phyloP scores from a whole-genome alignment of 2,888 invertebrate genomes.

The Stenotaenia linearis region DNA sequence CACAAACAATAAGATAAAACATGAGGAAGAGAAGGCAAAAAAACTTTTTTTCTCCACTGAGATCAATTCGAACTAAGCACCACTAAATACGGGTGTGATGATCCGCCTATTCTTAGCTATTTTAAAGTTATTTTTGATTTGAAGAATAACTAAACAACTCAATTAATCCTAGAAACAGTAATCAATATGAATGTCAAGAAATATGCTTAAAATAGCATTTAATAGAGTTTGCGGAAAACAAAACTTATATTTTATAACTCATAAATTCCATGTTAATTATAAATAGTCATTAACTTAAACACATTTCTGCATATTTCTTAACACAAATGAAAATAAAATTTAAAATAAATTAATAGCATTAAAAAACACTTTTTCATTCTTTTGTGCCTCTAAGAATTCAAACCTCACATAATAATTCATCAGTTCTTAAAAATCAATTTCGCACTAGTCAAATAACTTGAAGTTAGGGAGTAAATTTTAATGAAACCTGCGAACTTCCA shows the following conservation, averaged over 20 bases:
- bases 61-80: background rate
- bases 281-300: no score
- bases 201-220: background rate
- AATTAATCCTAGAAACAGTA: background rate
- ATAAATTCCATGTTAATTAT: no score
- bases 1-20: constrained; percentile 1
- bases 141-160: background rate
- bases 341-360: no score
- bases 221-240: no score
- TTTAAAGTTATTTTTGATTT: background rate
- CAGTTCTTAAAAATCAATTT: background rate
- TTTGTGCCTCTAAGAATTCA: no score
- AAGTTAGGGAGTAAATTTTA: background rate
- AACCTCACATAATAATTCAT: background rate
- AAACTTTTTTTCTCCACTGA: background rate
- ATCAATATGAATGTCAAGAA: background rate
- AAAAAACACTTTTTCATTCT: no score
- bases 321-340: no score
- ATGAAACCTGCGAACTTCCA: background rate
- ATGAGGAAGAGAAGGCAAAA: background rate
- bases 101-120: background rate
- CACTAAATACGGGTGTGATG: background rate
- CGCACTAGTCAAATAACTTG: background rate
- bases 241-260: no score
- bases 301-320: no score